A percentile compares a stretch with the other conserved stretches of the same genome.
phyloP scores from a whole-genome alignment of 2,113 vertebrate species.

The Pan troglodytes region NHGRI_mPanTro3-v2.1_pri NC_072398.2:118394501-118395000 shows the following conservation, averaged over 20 bases:
- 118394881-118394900: background rate
- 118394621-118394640: background rate
- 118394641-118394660: background rate
- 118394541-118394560: background rate
- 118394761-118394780: background rate
- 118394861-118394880: too few relatives aligned
- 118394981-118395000: too few relatives aligned
- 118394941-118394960: background rate
- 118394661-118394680: background rate
- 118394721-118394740: background rate
- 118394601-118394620: background rate
- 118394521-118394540: background rate
- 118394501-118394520: background rate
- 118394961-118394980: background rate
- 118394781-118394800: background rate
- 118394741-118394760: background rate
- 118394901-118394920: background rate
- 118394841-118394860: background rate
- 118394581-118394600: background rate
- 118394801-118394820: background rate
- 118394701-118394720: conserved; percentile 17
- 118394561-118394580: background rate
- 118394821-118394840: background rate
- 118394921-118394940: background rate
- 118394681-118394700: background rate